Percentiles rank a stretch among this genome's conserved stretches.
Evolutionary conservation across 1,140 invertebrate species (phyloP).

Genomic region (Mizuhopecten yessoensis): DNA sequence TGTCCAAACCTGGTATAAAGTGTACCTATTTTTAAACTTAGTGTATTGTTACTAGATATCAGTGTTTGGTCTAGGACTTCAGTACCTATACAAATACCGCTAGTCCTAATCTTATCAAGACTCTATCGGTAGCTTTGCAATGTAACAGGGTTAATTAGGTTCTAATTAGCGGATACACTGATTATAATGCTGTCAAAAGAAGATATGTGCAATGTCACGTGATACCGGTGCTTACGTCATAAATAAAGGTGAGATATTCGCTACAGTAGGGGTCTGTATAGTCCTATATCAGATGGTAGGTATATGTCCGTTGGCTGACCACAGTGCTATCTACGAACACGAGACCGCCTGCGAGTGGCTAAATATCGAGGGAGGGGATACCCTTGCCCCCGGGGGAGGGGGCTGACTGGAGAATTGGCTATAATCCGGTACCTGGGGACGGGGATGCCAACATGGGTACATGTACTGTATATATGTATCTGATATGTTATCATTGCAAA

Average conservation of each 20-base stretch:
- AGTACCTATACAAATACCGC: no score
- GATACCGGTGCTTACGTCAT: background rate
- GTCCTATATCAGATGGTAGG: background rate
- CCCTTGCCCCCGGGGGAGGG: conserved; percentile 1
- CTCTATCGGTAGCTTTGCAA: background rate
- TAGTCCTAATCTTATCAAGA: no score
- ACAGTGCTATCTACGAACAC: conserved; percentile 15
- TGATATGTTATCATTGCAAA: background rate
- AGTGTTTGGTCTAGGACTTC: no score
- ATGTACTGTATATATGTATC: conserved; percentile 14
- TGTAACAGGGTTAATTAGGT: background rate
- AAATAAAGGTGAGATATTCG: background rate
- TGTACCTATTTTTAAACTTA: no score
- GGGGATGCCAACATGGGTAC: background rate
- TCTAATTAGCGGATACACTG: background rate
- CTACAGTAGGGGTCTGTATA: background rate
- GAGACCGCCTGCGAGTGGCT: background rate
- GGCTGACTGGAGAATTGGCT: background rate
- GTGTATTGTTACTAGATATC: no score
- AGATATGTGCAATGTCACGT: background rate
- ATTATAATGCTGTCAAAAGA: background rate
- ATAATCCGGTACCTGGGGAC: background rate
- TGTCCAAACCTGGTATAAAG: no score
- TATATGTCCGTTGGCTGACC: background rate
- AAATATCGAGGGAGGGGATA: background rate